Evolutionary conservation across 2,888 invertebrate genomes (phyloP).

Genomic region (Agrotis ipsilon): DNA sequence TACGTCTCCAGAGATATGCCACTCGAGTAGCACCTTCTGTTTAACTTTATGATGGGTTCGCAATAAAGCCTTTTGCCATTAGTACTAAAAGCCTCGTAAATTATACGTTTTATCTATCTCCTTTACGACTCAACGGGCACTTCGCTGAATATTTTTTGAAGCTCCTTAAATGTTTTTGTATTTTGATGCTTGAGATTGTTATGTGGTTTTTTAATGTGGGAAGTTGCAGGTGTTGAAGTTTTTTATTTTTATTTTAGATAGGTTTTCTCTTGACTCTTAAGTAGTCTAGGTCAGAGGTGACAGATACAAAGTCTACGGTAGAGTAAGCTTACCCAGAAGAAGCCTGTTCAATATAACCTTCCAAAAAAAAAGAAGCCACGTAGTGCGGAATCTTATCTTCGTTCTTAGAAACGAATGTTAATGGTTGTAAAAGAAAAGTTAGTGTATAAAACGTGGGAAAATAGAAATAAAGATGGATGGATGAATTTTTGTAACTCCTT

Average conservation of each 20-base stretch:
- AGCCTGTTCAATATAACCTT: too few relatives aligned
- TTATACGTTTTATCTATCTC: conserved; percentile 79
- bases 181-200: conserved; percentile 35
- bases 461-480: too few relatives aligned
- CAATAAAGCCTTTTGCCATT: conserved; percentile 81
- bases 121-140: conserved; percentile 63
- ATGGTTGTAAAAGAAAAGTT: too few relatives aligned
- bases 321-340: too few relatives aligned
- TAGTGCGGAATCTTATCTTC: too few relatives aligned
- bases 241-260: neutral
- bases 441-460: too few relatives aligned
- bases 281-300: too few relatives aligned
- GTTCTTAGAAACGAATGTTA: too few relatives aligned
- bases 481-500: too few relatives aligned
- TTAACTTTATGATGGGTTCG: conserved; percentile 76
- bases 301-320: too few relatives aligned
- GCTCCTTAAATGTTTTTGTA: conserved; percentile 55
- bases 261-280: too few relatives aligned
- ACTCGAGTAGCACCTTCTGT: conserved; percentile 70
- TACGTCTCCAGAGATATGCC: conserved; percentile 67
- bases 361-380: too few relatives aligned
- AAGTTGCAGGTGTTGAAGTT: neutral
- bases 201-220: conserved; percentile 18
- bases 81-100: conserved; percentile 82
- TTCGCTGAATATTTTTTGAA: conserved; percentile 68